Base-by-base conservation (phyloP, 2,113 vertebrate genomes). In the Alligator sinensis region DNA sequence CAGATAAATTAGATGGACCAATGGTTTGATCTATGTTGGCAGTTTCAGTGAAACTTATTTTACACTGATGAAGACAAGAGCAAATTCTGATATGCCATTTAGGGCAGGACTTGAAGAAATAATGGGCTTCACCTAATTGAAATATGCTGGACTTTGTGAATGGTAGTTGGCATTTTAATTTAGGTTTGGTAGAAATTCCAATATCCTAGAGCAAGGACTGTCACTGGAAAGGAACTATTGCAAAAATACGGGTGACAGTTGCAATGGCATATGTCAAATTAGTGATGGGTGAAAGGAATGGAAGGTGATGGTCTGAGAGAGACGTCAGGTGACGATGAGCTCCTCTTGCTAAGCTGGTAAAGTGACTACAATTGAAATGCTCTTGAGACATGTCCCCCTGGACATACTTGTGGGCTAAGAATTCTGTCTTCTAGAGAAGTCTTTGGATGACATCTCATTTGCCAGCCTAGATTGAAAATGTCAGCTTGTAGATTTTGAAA, bases 301-400 rank as follows among this genome's bases (percentile, higher is more conserved):
- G 85, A 87, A 92, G 83, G 87, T 75, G 85, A 1, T 10, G 75
- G 78, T 54, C 25, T 4, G 76, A 79, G 47, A 30, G 89, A 47
- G 93, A 72, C 15, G 70, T 70, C 30, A 82, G 77, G 22, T 2
- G 74, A 91, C 77, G 68, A 79, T 80, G 92, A 91, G 92, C 77
- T 87, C 57, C 80, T 62, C 16, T 57, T 24, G 91, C 63, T 72
- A 14, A 87, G 57, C 72, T 63, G 64, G 78, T 13, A 62, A 18
- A 88, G 81, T 64, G 93, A 75, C 75, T 11, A 30, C 66, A 64
- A 58, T 24, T 76, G 90, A 63, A 79, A 19, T 0, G 24, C 60
- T 86, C 38, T 21, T 61, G 77, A 78, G 77, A 2, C 7, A 27
- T 2, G 16, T 59, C 59, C 70, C 80, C 60, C 5, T 24, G 89